Base-by-base conservation (phyloP, 2,797 vertebrate genomes). In the Pygocentrus nattereri region DNA sequence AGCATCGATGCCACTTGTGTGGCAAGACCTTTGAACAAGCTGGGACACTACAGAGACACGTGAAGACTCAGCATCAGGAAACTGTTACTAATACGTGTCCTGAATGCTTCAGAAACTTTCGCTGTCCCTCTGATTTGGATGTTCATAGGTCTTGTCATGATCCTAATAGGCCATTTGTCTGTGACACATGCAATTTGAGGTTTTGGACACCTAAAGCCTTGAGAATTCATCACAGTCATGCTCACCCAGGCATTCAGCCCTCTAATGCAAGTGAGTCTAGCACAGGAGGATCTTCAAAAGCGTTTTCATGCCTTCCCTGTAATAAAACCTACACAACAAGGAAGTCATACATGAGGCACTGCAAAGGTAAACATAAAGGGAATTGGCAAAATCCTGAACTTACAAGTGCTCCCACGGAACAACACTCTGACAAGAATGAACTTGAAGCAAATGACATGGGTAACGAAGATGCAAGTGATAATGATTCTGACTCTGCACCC, bases 401-500 rank as follows among this genome's bases (percentile, higher is more conserved):
- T 59, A 47, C 34, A 85, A 68, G 83, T 85, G 30, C 76, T n/a
- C 71, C 2, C 6, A 31, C 44, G 54, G 86, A 89, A 65, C 87
- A 87, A n/a, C 85, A 83, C 25, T 85, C 80, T 0, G 87, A 86
- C 79, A 86, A 89, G 68, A 84, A 23, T 86, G 90, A 82, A 85
- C 85, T 65, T 3, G 38, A 80, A 58, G 81, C 70, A 78, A 71
- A 84, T 77, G 84, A 87, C 74, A 87, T 88, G 82, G 90, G 89
- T 41, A 88, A 89, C 34, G 83, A 52, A 34, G 79, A 72, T 65
- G 79, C 74, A 30, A 79, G 84, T 16, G 87, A 90, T 78, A 90
- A 91, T 3, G 92, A 95, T 73, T 94, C 94, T 0, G 95, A 95
- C 82, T 93, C 94, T 4, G 95, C 94, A 0, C 94, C 94, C 2